A percentile compares a stretch with the other conserved stretches of the same genome.
Evolutionary conservation across 2,888 invertebrate species (phyloP).

Genomic region (Tenthredo livida): DNA sequence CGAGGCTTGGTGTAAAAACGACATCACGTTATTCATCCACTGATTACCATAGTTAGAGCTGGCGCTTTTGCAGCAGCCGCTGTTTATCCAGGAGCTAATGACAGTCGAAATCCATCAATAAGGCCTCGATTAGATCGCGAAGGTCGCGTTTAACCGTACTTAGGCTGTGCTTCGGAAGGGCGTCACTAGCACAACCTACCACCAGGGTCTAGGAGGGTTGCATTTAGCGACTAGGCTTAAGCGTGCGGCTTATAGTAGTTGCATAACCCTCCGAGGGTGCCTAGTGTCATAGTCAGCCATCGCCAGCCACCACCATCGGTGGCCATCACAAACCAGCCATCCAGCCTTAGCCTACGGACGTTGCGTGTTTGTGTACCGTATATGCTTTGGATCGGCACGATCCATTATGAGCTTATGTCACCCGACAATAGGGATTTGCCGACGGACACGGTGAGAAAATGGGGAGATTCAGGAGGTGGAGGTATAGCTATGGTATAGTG

Average conservation of each 20-base stretch:
- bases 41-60: constrained; percentile 23
- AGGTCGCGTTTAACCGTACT: constrained; percentile 64
- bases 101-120: constrained; percentile 68
- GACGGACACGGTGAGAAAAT: constrained; percentile 65
- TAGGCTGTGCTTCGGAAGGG: constrained; percentile 54
- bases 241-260: constrained; percentile 57
- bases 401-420: constrained; percentile 75
- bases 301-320: constrained; percentile 56
- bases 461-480: constrained; percentile 50
- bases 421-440: constrained; percentile 74
- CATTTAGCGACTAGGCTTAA: constrained; percentile 60
- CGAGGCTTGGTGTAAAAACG: background rate
- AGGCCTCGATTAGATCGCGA: constrained; percentile 67
- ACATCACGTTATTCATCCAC: background rate
- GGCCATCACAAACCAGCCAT: constrained; percentile 48
- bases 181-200: constrained; percentile 26
- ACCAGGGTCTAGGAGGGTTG: constrained; percentile 41
- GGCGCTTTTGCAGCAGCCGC: constrained; percentile 56
- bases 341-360: constrained; percentile 45
- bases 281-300: constrained; percentile 54
- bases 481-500: background rate
- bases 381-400: constrained; percentile 70
- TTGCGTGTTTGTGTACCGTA: constrained; percentile 60
- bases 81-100: constrained; percentile 65
- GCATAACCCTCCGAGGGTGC: constrained; percentile 60